phyloP scores from a whole-genome alignment of 1,140 invertebrate genomes.

The Drosophila pallidifrons region DNA sequence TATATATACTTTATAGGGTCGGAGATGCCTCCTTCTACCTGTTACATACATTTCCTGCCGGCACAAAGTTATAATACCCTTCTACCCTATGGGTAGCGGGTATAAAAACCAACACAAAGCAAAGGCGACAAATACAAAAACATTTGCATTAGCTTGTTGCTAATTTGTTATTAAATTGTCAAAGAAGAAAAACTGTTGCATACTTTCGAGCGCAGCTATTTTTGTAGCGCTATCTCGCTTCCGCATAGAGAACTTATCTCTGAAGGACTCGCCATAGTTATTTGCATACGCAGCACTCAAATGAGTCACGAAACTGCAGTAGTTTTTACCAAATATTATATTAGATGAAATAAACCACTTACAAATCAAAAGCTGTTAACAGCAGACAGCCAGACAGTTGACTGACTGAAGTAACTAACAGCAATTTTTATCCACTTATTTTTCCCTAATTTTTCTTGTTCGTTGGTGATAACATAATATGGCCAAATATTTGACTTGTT shows the following conservation, averaged over 20 bases:
- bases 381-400: background rate
- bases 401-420: conserved; percentile 12
- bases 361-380: conserved; percentile 40
- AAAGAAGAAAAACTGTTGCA: conserved; percentile 30
- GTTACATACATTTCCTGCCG: too few relatives aligned
- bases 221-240: background rate
- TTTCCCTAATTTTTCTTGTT: background rate
- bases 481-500: conserved; percentile 43
- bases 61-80: too few relatives aligned
- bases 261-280: conserved; percentile 31
- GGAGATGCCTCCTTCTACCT: too few relatives aligned
- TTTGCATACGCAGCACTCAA: conserved; percentile 48
- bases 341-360: conserved; percentile 29
- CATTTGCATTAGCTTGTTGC: conserved; percentile 1
- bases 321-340: conserved; percentile 30
- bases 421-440: background rate
- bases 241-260: conserved; percentile 9
- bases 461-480: conserved; percentile 28
- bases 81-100: too few relatives aligned
- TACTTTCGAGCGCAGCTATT: conserved; percentile 32
- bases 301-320: conserved; percentile 48
- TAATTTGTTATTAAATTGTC: conserved; percentile 20
- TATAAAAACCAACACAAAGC: background rate
- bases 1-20: too few relatives aligned
- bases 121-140: too few relatives aligned